Percentiles rank a stretch among this genome's conserved stretches.
Evolutionary conservation across 2,888 invertebrate genomes (phyloP).

Genomic region (Hedychridium roseum): DNA sequence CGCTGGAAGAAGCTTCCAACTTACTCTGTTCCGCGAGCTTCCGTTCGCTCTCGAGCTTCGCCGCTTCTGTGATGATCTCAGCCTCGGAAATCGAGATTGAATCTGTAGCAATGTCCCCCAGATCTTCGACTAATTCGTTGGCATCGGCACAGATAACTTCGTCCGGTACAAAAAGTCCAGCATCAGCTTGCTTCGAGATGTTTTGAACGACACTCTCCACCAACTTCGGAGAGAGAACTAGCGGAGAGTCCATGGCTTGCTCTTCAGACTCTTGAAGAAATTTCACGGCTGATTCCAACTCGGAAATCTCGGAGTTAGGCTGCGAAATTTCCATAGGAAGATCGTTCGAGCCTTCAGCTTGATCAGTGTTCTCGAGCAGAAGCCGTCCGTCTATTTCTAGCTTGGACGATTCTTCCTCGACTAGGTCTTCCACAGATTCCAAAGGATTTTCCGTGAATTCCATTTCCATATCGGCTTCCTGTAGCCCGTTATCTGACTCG

Average conservation of each 20-base stretch:
- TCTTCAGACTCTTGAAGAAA: conserved; percentile 61
- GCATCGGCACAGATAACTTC: conserved; percentile 43
- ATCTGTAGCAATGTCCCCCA: conserved; percentile 41
- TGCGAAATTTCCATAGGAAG: conserved; percentile 34
- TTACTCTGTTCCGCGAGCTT: conserved; percentile 45
- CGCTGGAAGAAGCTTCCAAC: conserved; percentile 11
- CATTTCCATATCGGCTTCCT: conserved; percentile 25
- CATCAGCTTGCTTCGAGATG: conserved; percentile 32
- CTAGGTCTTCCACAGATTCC: conserved; percentile 23
- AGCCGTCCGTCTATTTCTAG: conserved; percentile 38
- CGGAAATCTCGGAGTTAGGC: conserved; percentile 50
- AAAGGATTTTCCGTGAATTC: conserved; percentile 23
- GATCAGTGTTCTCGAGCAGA: conserved; percentile 26
- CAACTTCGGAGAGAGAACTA: conserved; percentile 49
- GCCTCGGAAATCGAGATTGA: conserved; percentile 60
- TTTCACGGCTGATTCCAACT: conserved; percentile 58
- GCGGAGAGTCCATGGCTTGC: conserved; percentile 61
- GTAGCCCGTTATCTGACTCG: conserved; percentile 7
- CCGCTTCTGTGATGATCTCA: conserved; percentile 61
- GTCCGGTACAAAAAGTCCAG: conserved; percentile 41
- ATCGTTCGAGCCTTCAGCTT: conserved; percentile 28
- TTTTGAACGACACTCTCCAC: conserved; percentile 36
- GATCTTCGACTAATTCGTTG: conserved; percentile 40
- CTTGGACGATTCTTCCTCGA: conserved; percentile 29
- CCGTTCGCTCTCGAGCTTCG: conserved; percentile 55